These are phyloP conservation scores for Gavia stellata DNA, from an alignment of 2,113 vertebrate genomes.

Conservation along the genomic window DNA sequence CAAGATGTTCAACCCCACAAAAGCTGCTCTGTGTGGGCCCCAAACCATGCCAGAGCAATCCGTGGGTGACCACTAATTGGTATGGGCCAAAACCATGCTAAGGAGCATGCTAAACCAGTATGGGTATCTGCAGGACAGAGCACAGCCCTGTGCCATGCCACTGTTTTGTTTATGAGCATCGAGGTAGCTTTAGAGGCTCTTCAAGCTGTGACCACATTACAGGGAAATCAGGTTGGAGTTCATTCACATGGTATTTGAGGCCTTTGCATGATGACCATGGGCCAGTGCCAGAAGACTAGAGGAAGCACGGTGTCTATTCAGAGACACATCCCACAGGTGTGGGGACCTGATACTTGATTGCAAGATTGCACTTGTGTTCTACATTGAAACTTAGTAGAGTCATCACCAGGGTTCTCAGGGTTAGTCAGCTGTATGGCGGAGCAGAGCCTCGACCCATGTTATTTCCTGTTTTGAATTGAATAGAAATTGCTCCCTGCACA, in stretches of 20 bases:
- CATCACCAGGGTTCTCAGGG: not conserved
- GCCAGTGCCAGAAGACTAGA: not conserved
- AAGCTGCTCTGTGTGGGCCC: not conserved
- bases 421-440: not conserved
- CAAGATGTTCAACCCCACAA: not conserved
- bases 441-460: not conserved
- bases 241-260: fast-evolving
- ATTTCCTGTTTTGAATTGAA: not conserved
- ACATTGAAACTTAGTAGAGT: not conserved
- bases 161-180: not conserved
- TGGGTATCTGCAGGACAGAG: not conserved
- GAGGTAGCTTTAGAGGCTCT: not conserved
- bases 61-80: not conserved
- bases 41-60: not conserved
- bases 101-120: not conserved
- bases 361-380: not conserved
- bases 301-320: fast-evolving
- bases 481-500: not conserved
- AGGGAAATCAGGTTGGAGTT: not conserved
- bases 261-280: not conserved
- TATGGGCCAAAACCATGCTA: not conserved
- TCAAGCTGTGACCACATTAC: not conserved
- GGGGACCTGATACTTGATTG: not conserved
- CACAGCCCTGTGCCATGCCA: not conserved
- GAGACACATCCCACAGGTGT: not conserved